phyloP scores from a whole-genome alignment of 2,797 vertebrate genomes.

The Pseudochaenichthys georgianus region DNA sequence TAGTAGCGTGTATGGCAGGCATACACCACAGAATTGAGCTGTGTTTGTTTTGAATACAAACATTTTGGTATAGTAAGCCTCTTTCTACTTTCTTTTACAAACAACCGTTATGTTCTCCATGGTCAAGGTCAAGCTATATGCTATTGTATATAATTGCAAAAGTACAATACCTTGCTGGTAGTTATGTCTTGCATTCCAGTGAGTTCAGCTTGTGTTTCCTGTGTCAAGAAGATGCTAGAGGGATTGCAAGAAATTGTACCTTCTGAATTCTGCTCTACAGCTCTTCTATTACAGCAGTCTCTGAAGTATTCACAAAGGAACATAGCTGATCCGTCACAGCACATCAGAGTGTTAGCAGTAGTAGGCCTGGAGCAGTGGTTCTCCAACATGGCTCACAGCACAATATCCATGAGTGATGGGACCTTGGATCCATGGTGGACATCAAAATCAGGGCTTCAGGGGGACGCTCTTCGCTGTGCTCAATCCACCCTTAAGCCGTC shows the following conservation, averaged over 20 bases:
- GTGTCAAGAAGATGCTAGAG: slow-evolving; percentile 26
- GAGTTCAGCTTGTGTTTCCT: slow-evolving; percentile 47
- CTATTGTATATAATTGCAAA: slow-evolving; percentile 6
- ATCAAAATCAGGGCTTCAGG: background rate
- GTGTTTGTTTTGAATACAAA: slow-evolving; percentile 58
- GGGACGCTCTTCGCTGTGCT: background rate
- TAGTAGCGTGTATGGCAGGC: slow-evolving; percentile 38
- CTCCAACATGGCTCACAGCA: slow-evolving; percentile 30
- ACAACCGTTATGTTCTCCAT: background rate
- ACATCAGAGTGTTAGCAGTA: slow-evolving; percentile 19
- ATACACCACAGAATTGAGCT: background rate
- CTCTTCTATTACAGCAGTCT: slow-evolving; percentile 36
- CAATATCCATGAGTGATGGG: slow-evolving; percentile 45
- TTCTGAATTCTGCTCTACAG: slow-evolving; percentile 23
- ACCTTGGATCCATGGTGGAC: slow-evolving; percentile 21
- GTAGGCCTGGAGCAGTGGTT: slow-evolving; percentile 11
- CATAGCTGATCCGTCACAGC: slow-evolving; percentile 24
- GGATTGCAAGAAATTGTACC: slow-evolving; percentile 22
- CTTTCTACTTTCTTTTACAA: slow-evolving; percentile 10
- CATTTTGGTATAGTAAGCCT: slow-evolving; percentile 21
- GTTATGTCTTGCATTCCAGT: slow-evolving; percentile 51
- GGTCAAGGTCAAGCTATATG: slow-evolving; percentile 25
- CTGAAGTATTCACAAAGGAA: slow-evolving; percentile 18
- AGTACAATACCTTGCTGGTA: slow-evolving; percentile 56
- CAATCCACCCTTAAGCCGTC: background rate